A percentile compares a stretch with the other conserved stretches of the same genome.
phyloP scores from a whole-genome alignment of 2,888 invertebrate genomes.

The Diarsia mendica region DNA sequence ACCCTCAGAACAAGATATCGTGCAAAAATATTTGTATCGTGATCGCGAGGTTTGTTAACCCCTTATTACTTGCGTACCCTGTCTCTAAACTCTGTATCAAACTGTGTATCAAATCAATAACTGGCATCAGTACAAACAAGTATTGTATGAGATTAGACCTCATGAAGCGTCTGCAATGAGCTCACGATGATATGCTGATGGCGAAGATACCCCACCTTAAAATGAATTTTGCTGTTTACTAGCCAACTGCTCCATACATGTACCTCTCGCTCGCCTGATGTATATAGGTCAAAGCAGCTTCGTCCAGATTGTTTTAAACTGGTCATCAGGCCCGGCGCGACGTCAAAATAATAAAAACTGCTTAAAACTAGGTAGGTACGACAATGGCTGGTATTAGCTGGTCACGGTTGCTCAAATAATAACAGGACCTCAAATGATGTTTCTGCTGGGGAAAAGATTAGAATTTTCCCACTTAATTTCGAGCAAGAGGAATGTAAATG shows the following conservation, averaged over 20 bases:
- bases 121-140: no score
- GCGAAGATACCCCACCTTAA: no score
- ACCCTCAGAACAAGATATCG: not conserved
- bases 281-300: not conserved
- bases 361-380: not conserved
- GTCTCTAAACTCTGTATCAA: not conserved
- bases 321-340: not conserved
- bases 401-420: not conserved
- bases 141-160: no score
- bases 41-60: not conserved
- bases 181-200: no score
- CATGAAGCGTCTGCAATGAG: no score
- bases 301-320: not conserved
- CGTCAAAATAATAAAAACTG: not conserved
- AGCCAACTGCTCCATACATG: not conserved
- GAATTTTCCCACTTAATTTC: not conserved
- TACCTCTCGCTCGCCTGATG: not conserved
- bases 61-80: rapidly evolving
- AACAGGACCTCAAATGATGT: not conserved
- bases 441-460: not conserved
- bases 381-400: not conserved
- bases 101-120: not conserved
- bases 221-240: no score
- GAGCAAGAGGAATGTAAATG: not conserved
- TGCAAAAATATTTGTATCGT: not conserved